phyloP scores from a whole-genome alignment of 1,140 invertebrate genomes.

The Atta texana region DNA sequence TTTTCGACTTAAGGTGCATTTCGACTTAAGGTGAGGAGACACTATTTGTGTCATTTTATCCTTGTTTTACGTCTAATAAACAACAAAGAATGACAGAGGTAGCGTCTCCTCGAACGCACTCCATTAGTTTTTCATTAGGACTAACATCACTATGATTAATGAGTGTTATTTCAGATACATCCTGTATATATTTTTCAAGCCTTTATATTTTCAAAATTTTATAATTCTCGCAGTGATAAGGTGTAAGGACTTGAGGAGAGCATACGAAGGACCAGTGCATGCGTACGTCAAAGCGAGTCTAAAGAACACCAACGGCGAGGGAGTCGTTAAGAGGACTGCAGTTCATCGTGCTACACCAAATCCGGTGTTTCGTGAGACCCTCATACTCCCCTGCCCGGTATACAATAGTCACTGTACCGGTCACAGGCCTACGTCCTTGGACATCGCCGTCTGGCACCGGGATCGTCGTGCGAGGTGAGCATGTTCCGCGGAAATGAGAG shows the following conservation, averaged over 20 bases:
- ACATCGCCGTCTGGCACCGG: conserved; percentile 86
- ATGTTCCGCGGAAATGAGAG: conserved; percentile 38
- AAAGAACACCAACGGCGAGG: conserved; percentile 82
- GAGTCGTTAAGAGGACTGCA: conserved; percentile 84
- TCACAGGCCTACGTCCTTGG: conserved; percentile 81
- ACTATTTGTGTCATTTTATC: too few relatives aligned
- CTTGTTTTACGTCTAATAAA: too few relatives aligned
- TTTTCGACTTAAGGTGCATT: too few relatives aligned
- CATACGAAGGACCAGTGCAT: conserved; percentile 83
- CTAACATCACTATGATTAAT: too few relatives aligned
- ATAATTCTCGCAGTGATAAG: conserved; percentile 81
- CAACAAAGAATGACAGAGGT: too few relatives aligned
- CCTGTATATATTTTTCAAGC: not conserved
- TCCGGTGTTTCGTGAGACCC: conserved; percentile 84
- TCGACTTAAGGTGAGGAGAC: too few relatives aligned
- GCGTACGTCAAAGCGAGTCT: conserved; percentile 85
- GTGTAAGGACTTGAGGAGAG: conserved; percentile 84
- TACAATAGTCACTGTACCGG: conserved; percentile 80
- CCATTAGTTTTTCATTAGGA: too few relatives aligned
- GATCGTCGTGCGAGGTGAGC: conserved; percentile 85
- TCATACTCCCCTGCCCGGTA: conserved; percentile 82
- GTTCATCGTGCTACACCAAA: conserved; percentile 86
- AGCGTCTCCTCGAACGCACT: too few relatives aligned
- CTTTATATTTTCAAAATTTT: conserved; percentile 31
- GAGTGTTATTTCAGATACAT: too few relatives aligned